Evolutionary conservation across 2,797 vertebrate species (phyloP), one percentile per base, ranked within the genome.

Genomic region (Heliangelus exortis): DNA sequence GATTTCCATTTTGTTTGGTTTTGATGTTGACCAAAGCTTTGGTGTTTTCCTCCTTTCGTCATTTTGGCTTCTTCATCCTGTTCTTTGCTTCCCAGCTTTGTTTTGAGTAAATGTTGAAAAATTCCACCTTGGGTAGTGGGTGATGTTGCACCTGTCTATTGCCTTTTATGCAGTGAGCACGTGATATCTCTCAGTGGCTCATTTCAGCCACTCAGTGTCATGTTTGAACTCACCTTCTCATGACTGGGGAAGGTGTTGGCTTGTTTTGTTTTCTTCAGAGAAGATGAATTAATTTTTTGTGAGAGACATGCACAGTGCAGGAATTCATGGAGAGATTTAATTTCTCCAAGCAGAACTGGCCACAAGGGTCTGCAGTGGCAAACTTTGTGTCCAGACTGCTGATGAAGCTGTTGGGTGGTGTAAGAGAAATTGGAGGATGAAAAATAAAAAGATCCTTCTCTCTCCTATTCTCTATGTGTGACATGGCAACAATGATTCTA

Each of bases 61-160:
- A 39, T 75, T 94, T 83, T 88, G 34, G 7, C 34, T 90, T 84
- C 59, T n/a, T 66, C 58, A 75, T 45, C 23, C 16, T 61, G 5
- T 58, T 80, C 33, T 61, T 92, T 78, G 47, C 66, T 88, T 76
- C 71, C 54, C 41, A 83, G 26, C 57, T 77, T 90, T 58, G 28
- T 68, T 86, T 89, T 86, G 45, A 90, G 33, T 21, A 75, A 29
- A 2, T 80, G 54, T 73, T 91, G 62, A 74, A 66, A 72, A 88
- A 69, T 89, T 92, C 62, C 50, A 25, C 16, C 58, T 86, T 86
- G 58, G n/a, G 10, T 87, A 0, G 0, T 72, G 33, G 26, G 26
- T 75, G 36, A n/a, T 81, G 23, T 53, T 86, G 48, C 28, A 53
- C 47, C 41, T 86, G 23, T 31, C 47, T 53, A 39, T 15, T 76